These are phyloP conservation scores for Lacanobia wlatinum DNA, from an alignment of 2,888 invertebrate genomes.

Conservation along the genomic window DNA sequence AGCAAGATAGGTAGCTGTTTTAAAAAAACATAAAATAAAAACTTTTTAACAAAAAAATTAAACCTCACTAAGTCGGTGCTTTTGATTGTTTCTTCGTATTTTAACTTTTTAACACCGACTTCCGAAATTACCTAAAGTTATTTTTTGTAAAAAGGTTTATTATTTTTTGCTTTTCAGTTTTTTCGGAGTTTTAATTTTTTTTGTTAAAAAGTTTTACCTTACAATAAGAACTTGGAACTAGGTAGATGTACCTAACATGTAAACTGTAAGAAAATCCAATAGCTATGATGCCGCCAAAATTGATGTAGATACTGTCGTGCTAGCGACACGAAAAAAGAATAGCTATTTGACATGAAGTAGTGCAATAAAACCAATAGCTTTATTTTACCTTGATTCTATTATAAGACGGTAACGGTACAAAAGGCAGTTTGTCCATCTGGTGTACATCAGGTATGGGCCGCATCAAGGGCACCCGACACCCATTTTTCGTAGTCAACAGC, in stretches of 20 bases:
- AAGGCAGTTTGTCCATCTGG: constrained; percentile 82
- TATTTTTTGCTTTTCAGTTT: too few species aligned
- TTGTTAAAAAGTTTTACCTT: too few species aligned
- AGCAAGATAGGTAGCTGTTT: too few species aligned
- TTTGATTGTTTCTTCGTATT: too few species aligned
- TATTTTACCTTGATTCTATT: constrained; percentile 86
- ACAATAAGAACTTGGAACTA: not conserved
- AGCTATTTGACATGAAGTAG: not conserved
- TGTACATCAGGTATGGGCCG: constrained; percentile 82
- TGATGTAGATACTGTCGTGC: not conserved
- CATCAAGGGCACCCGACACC: constrained; percentile 84
- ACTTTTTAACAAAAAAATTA: too few species aligned
- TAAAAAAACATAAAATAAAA: too few species aligned
- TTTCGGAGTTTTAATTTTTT: too few species aligned
- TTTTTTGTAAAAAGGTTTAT: too few species aligned
- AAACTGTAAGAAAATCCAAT: not conserved
- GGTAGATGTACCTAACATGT: not conserved
- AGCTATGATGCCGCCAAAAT: not conserved
- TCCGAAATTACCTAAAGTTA: too few species aligned
- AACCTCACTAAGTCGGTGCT: too few species aligned
- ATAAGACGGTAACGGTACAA: constrained; percentile 83
- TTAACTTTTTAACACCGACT: too few species aligned
- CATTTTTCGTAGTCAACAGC: constrained; percentile 85
- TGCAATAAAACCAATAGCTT: constrained; percentile 24
- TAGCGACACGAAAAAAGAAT: not conserved